phyloP scores from a whole-genome alignment of 2,888 invertebrate genomes.

The Megastigmus dorsalis region DNA sequence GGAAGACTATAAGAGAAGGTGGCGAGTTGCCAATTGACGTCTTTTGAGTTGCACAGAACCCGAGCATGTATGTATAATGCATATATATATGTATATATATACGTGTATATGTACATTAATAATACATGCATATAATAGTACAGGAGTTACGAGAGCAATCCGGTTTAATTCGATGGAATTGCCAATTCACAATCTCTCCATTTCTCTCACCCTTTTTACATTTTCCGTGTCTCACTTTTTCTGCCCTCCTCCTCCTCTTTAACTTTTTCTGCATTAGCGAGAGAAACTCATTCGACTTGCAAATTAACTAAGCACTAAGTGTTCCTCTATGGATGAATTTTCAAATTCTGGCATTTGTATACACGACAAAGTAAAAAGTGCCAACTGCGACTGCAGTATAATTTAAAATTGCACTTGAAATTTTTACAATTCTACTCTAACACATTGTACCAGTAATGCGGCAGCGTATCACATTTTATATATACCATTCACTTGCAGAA shows the following conservation, averaged over 20 bases:
- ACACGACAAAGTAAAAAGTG: neutral
- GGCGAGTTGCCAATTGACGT: constrained; percentile 49
- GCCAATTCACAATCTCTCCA: no score
- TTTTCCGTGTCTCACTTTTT: constrained; percentile 10
- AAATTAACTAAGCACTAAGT: constrained; percentile 17
- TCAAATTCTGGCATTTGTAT: neutral
- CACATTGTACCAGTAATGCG: no score
- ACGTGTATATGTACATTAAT: no score
- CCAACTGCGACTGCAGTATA: neutral
- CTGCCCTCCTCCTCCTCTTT: constrained; percentile 22
- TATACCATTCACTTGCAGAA: no score
- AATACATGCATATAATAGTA: no score
- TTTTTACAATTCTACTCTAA: no score
- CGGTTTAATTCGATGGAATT: constrained; percentile 63
- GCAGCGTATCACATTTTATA: no score
- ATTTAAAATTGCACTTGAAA: no score
- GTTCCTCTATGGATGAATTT: constrained; percentile 15
- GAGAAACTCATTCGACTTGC: neutral
- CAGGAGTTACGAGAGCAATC: constrained; percentile 60
- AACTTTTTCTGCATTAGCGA: constrained; percentile 17
- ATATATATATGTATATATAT: no score
- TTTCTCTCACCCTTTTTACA: constrained; percentile 4
- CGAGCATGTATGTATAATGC: constrained; percentile 58
- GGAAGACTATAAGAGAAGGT: neutral
- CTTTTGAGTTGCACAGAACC: constrained; percentile 27